phyloP scores from a whole-genome alignment of 2,888 invertebrate genomes.

The Resseliella maxima region DNA sequence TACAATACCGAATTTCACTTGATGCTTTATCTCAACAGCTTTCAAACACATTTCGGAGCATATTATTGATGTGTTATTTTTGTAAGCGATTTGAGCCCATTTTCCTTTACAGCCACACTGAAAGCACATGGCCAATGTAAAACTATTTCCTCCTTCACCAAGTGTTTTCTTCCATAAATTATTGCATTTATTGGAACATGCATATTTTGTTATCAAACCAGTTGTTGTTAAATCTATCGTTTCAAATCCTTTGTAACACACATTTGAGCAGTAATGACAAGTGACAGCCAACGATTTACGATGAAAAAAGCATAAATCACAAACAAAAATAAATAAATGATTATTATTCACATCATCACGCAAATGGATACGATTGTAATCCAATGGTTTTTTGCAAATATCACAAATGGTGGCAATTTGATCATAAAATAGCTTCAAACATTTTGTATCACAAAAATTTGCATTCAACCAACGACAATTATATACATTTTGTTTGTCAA shows the following conservation, averaged over 20 bases:
- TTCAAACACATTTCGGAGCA: neutral
- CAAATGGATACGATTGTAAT: neutral
- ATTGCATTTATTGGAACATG: neutral
- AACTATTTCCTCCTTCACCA: neutral
- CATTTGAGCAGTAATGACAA: neutral
- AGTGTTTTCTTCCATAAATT: neutral
- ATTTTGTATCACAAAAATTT: neutral
- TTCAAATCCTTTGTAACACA: neutral
- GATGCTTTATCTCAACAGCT: neutral
- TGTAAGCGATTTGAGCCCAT: neutral
- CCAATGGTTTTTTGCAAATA: neutral
- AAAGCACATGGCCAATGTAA: neutral
- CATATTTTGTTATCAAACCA: neutral
- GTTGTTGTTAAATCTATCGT: neutral
- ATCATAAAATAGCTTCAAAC: neutral
- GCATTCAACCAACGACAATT: slow-evolving; percentile 10
- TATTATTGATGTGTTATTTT: neutral
- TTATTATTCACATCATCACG: neutral
- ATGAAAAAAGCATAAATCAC: neutral
- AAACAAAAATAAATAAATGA: neutral
- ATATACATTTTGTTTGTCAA: neutral
- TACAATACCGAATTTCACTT: neutral
- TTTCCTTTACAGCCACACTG: neutral
- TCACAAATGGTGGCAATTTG: neutral
- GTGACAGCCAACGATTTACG: neutral